Evolutionary conservation across 2,888 invertebrate genomes (phyloP), one percentile per base, ranked within the genome.

Genomic region (Lypha dubia): DNA sequence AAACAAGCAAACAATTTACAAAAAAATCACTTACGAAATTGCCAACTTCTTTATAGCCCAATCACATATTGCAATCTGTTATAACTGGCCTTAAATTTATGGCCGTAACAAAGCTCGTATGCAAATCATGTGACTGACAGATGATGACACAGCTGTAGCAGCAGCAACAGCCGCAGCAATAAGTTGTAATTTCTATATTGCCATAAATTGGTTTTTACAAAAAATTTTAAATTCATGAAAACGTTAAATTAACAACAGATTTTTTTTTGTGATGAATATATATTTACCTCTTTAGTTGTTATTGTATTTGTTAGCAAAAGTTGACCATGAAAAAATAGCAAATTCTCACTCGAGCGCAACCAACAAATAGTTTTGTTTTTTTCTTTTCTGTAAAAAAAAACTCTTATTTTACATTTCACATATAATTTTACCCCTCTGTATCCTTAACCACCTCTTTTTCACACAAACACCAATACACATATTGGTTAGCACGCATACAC

Each of bases 241-340:
- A 77, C 49, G 38, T 70, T 49, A 62, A 70, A 62, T 77, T 68
- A 77, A 77, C 60, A 70, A 77, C 77, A 77, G 77, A 70, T 77
- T 70, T 68, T 22, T 58, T 68, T 44, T 44, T 62, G 13, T 32
- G 32, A 6, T 32, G 8, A 38, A 5, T 38, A 38, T 38, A 4
- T 46, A 5, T 46, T 46, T 38, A n/a, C 3, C 32, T 49, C 13
- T 53, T 65, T 44, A 74, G 41, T 62, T 62, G 38, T 74, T 68
- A 44, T 22, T 44, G 46, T 46, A 58, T 70, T 79, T 83, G 83
- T 74, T 75, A 75, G 75, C 68, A 65, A 68, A 81, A 84, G 81
- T 77, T 84, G 84, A 84, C 81, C 84, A 84, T 84, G 84, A 84
- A 84, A 84, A 81, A 81, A 84, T 81, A 81, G 77, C 84, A 81